These are phyloP conservation scores for Onychomys torridus DNA, from an alignment of 2,797 vertebrate species.

Conservation along the genomic window DNA sequence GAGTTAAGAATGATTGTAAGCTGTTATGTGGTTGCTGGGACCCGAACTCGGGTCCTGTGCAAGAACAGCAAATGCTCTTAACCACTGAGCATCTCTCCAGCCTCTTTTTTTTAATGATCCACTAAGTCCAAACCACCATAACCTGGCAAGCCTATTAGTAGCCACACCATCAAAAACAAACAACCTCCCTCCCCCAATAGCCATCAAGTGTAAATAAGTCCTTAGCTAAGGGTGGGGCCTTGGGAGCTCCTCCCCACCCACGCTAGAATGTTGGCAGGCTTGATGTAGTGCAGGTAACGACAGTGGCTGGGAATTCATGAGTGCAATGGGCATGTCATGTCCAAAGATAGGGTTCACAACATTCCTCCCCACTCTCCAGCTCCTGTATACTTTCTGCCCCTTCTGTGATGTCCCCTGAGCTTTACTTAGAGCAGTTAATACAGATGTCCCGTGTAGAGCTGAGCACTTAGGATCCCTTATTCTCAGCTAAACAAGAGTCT, in stretches of 20 bases:
- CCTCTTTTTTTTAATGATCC: neutral
- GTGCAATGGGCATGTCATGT: neutral
- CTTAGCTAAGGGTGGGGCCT: neutral
- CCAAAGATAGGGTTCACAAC: neutral
- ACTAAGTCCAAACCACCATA: neutral
- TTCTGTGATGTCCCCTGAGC: neutral
- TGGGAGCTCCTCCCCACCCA: neutral
- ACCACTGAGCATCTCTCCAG: neutral
- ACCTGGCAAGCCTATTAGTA: neutral
- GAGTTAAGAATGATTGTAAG: neutral
- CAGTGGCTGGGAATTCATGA: neutral
- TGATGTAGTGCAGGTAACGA: neutral
- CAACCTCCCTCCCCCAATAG: neutral
- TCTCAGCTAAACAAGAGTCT: neutral
- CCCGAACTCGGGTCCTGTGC: neutral
- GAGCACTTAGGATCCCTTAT: neutral
- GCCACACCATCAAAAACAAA: neutral
- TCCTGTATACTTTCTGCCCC: neutral
- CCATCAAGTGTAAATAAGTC: neutral
- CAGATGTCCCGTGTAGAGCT: neutral
- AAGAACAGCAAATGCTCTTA: neutral
- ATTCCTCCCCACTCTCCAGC: neutral
- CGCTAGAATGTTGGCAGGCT: neutral
- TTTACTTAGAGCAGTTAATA: neutral
- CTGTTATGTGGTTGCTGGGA: no score